Percentiles rank a stretch among this genome's conserved stretches.
These are phyloP conservation scores for Miltochrista miniata DNA, from an alignment of 2,888 invertebrate genomes.

Conservation along the genomic window DNA sequence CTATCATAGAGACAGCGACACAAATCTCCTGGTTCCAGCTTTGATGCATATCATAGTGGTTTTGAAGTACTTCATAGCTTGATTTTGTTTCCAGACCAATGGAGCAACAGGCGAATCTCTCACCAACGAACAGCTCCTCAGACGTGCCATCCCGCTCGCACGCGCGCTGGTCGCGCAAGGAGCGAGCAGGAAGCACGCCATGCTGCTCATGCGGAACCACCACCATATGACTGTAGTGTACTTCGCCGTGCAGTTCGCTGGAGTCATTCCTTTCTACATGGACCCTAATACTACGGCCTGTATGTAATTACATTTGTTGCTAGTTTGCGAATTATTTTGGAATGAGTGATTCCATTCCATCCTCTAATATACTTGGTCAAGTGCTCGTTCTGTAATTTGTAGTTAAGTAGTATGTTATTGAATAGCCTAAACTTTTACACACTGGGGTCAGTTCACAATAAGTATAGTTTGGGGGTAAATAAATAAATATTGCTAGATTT, in stretches of 20 bases:
- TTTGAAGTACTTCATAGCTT: background rate
- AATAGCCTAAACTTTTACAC: too few relatives aligned
- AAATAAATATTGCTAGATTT: too few relatives aligned
- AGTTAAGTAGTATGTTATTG: too few relatives aligned
- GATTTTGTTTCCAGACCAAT: constrained; percentile 24
- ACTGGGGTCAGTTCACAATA: too few relatives aligned
- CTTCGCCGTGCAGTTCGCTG: constrained; percentile 46
- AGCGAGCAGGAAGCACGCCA: constrained; percentile 29
- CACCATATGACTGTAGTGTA: constrained; percentile 41
- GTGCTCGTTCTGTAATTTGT: too few relatives aligned
- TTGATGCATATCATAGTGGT: too few relatives aligned
- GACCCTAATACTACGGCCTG: constrained; percentile 48
- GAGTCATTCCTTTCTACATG: constrained; percentile 42
- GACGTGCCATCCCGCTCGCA: constrained; percentile 38
- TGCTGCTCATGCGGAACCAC: constrained; percentile 48
- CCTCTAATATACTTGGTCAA: too few relatives aligned
- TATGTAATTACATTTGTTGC: constrained; percentile 17
- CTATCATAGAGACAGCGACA: too few relatives aligned
- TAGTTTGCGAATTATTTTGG: too few relatives aligned
- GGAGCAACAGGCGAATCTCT: constrained; percentile 36
- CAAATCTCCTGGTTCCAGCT: too few relatives aligned
- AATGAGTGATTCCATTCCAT: too few relatives aligned
- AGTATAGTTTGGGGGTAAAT: too few relatives aligned
- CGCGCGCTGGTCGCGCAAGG: constrained; percentile 34
- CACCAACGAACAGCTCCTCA: constrained; percentile 39